A percentile compares a stretch with the other conserved stretches of the same genome.
phyloP scores from a whole-genome alignment of 2,888 invertebrate species.

The Drosophila multiciliata region DNA sequence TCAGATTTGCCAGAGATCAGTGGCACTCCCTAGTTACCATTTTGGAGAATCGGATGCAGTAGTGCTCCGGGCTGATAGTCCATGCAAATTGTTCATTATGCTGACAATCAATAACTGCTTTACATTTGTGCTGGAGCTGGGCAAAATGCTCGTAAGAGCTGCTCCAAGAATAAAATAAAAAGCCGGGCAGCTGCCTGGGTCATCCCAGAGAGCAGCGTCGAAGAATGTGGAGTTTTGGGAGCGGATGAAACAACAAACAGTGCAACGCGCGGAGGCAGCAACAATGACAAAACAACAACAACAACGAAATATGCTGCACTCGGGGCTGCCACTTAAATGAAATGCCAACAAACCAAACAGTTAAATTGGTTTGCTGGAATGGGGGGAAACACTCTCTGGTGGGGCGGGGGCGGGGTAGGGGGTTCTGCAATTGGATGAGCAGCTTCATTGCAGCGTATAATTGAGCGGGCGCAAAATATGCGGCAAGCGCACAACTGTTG shows the following conservation, averaged over 20 bases:
- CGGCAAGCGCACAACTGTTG: slow-evolving; percentile 64
- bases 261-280: slow-evolving; percentile 49
- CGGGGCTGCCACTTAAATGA: slow-evolving; percentile 65
- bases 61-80: slow-evolving; percentile 14
- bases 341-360: slow-evolving; percentile 75
- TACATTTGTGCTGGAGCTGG: slow-evolving; percentile 70
- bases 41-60: too few species aligned
- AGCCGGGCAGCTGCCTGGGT: slow-evolving; percentile 15
- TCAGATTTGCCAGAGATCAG: slow-evolving; percentile 1
- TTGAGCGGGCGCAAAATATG: slow-evolving; percentile 76
- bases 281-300: slow-evolving; percentile 65
- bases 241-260: slow-evolving; percentile 15
- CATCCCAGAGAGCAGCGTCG: slow-evolving; percentile 2
- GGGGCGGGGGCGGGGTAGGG: slow-evolving; percentile 12
- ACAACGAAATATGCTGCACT: slow-evolving; percentile 71
- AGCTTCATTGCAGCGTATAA: slow-evolving; percentile 79
- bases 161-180: slow-evolving; percentile 1
- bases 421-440: slow-evolving; percentile 55
- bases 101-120: slow-evolving; percentile 77
- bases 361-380: slow-evolving; percentile 47
- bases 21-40: not conserved
- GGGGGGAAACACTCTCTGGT: slow-evolving; percentile 13
- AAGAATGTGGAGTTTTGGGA: not conserved
- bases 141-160: slow-evolving; percentile 42
- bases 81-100: slow-evolving; percentile 71